phyloP scores from a whole-genome alignment of 2,888 invertebrate genomes.

The Stenolophus ochropezus region DNA sequence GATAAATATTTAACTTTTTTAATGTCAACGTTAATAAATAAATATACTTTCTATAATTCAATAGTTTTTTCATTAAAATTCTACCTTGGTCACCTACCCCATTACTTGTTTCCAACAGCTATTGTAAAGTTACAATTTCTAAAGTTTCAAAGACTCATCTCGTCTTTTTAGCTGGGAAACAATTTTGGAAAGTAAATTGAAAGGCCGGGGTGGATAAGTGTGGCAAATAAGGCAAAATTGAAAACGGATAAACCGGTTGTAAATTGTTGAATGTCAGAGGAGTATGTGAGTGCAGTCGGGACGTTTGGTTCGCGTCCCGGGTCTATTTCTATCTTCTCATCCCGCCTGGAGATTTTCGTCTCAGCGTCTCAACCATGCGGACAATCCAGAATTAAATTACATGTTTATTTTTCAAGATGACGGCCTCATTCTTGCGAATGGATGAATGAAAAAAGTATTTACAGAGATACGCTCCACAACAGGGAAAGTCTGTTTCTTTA shows the following conservation, averaged over 20 bases:
- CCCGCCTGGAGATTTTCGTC: conserved; percentile 25
- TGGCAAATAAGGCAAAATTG: conserved; percentile 55
- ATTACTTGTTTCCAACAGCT: no score
- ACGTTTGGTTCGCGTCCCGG: not conserved
- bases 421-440: not conserved
- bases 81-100: no score
- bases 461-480: not conserved
- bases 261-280: conserved; percentile 42
- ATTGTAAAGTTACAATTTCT: not conserved
- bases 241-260: conserved; percentile 54
- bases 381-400: conserved; percentile 13
- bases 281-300: conserved; percentile 28
- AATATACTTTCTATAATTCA: no score
- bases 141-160: conserved; percentile 2
- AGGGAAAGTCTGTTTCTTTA: not conserved
- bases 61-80: no score
- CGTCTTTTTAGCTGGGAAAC: conserved; percentile 7
- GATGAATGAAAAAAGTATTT: not conserved
- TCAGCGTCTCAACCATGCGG: conserved; percentile 9
- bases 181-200: conserved; percentile 45
- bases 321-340: conserved; percentile 44
- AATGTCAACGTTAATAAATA: no score
- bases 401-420: not conserved
- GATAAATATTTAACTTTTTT: no score
- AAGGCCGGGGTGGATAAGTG: conserved; percentile 33